Evolutionary conservation across 2,113 vertebrate species (phyloP).

Genomic region (Anthoscopus minutus): DNA sequence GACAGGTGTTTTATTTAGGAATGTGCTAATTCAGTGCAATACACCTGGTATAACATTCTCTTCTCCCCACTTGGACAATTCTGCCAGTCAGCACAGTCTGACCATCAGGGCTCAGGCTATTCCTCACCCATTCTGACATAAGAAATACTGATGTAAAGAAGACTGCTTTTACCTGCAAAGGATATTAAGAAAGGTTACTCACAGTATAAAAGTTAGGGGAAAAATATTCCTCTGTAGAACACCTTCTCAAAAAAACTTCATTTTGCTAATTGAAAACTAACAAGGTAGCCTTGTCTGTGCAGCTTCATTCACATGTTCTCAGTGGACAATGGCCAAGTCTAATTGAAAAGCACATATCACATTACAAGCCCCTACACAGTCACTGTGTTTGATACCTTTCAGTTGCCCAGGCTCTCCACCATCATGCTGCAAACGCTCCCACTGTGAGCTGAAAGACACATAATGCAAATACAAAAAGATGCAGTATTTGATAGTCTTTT

Average conservation of each 20-base stretch:
- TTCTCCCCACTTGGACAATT: background rate
- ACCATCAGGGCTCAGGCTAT: background rate
- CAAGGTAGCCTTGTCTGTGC: rapidly evolving
- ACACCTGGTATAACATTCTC: background rate
- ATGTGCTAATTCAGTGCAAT: background rate
- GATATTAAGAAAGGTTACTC: background rate
- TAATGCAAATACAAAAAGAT: background rate
- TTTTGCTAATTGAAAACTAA: background rate
- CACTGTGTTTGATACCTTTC: conserved; percentile 77
- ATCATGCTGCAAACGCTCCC: conserved; percentile 84
- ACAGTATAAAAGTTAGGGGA: background rate
- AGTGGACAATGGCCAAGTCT: background rate
- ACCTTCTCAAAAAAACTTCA: background rate
- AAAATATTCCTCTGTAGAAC: background rate
- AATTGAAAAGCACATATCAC: background rate
- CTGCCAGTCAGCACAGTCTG: background rate
- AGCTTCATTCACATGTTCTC: background rate
- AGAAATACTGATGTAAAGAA: background rate
- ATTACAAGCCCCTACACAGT: background rate
- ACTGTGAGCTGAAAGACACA: conserved; percentile 80
- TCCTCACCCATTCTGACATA: background rate
- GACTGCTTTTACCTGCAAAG: background rate
- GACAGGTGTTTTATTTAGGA: background rate
- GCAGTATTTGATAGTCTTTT: background rate
- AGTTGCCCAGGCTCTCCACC: conserved; percentile 78